Evolutionary conservation across 2,113 vertebrate genomes (phyloP), one percentile per base, ranked within the genome.

Genomic region (Trochalopteron elliotii): DNA sequence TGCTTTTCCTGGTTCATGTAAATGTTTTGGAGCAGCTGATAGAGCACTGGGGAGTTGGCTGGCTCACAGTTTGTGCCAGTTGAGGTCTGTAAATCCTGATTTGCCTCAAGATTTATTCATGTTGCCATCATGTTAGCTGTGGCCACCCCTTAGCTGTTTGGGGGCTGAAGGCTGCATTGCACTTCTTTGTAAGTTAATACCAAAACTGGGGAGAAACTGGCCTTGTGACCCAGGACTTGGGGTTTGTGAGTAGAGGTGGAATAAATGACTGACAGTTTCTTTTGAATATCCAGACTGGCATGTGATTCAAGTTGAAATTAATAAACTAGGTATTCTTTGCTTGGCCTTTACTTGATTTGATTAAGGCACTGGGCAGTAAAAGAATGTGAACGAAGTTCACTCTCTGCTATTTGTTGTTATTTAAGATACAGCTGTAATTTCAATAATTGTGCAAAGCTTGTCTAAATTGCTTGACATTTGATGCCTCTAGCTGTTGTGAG

Each of bases 61-160:
- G 60, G 12, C 45, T 82, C 45, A 19, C 2, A 14, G 20, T 30
- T 60, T 0, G 0, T 37, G 39, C 18, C 67, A 40, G 5, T 15
- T 8, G 15, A 70, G 50, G 12, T 53, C 35, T 92, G 2, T 78
- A 75, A 65, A 56, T 67, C 19, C 23, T 61, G 24, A 27, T 7
- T 47, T 74, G 57, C 31, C 56, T 83, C n/a, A n/a, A 67, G 24
- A n/a, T 83, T 83, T 77, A 15, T 64, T 80, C 3, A 0, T 35
- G 40, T 30, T 74, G 25, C 40, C 31, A 15, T 65, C 17, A 12
- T 1, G 2, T 11, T 63, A 19, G 10, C 9, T 20, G 12, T 47
- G 53, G n/a, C 39, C 52, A 4, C 6, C 7, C 39, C 20, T 63
- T 14, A 61, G 27, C 15, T 5, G 1, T 35, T 18, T 60, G 3